Percentiles rank a stretch among this genome's conserved stretches.
phyloP scores from a whole-genome alignment of 2,113 vertebrate genomes.

The Pangasianodon hypophthalmus region DNA sequence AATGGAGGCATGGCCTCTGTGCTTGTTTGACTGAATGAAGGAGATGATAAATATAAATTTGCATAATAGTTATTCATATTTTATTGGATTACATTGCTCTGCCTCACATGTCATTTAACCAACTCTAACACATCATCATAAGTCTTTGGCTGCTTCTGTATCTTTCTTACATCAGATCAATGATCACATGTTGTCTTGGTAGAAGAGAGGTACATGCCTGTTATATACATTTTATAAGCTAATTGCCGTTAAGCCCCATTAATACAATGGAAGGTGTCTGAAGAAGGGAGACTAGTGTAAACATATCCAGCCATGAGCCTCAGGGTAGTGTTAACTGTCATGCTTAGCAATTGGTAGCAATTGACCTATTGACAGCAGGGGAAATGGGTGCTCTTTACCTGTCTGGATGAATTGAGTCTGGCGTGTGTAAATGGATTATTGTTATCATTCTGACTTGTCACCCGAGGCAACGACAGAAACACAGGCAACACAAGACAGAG shows the following conservation, averaged over 20 bases:
- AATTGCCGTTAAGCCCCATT: not conserved
- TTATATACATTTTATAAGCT: not conserved
- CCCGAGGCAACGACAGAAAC: conserved; percentile 42
- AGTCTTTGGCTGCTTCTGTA: not conserved
- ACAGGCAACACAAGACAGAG: not conserved
- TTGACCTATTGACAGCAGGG: conserved; percentile 65
- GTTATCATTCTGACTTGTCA: conserved; percentile 45
- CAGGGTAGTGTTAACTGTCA: conserved; percentile 51
- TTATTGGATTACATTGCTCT: not conserved
- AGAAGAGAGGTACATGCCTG: not conserved
- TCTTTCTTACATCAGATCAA: not conserved
- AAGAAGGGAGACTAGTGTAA: conserved; percentile 24
- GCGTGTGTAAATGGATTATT: conserved; percentile 46
- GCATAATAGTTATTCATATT: not conserved
- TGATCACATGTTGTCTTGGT: not conserved
- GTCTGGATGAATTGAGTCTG: conserved; percentile 44
- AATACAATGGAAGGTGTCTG: conserved; percentile 8
- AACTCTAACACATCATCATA: not conserved
- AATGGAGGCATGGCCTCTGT: not conserved
- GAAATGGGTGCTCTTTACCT: conserved; percentile 56
- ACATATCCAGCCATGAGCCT: conserved; percentile 2
- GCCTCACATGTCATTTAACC: not conserved
- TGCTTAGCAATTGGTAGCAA: conserved; percentile 56
- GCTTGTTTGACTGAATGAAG: not conserved
- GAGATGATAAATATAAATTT: not conserved